Evolutionary conservation across 2,888 invertebrate species (phyloP).

Genomic region (Ernsta delagoae): DNA sequence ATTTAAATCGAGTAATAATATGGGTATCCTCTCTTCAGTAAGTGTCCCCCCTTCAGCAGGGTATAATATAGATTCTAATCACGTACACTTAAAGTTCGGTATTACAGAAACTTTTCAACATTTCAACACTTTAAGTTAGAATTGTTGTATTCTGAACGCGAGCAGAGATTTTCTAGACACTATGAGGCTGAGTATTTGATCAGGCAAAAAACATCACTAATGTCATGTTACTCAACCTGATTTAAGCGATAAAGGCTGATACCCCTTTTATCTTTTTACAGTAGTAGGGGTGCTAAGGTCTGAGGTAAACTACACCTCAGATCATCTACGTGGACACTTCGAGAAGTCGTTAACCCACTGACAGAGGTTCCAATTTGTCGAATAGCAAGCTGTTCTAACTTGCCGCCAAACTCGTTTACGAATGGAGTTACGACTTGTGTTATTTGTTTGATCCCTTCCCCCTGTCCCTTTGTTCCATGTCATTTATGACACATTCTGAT

Average conservation of each 20-base stretch:
- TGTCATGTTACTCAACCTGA: too few species aligned
- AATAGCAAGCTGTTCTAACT: constrained; percentile 3
- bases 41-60: background rate
- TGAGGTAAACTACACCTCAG: background rate
- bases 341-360: background rate
- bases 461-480: too few species aligned
- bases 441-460: constrained; percentile 10
- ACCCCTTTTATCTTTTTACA: background rate
- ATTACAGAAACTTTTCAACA: too few species aligned
- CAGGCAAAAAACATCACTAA: too few species aligned
- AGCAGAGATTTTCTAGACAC: too few species aligned
- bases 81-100: background rate
- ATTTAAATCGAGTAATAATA: background rate
- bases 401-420: background rate
- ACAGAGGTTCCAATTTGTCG: constrained; percentile 6
- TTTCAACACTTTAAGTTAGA: too few species aligned
- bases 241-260: too few species aligned
- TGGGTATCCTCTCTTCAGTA: too few species aligned
- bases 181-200: too few species aligned
- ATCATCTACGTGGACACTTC: constrained; percentile 6
- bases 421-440: background rate
- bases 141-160: too few species aligned
- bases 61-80: background rate
- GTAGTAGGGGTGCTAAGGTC: background rate
- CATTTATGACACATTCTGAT: too few species aligned